These are phyloP conservation scores for Cotesia congregata DNA, from an alignment of 2,888 invertebrate genomes.

Conservation along the genomic window DNA sequence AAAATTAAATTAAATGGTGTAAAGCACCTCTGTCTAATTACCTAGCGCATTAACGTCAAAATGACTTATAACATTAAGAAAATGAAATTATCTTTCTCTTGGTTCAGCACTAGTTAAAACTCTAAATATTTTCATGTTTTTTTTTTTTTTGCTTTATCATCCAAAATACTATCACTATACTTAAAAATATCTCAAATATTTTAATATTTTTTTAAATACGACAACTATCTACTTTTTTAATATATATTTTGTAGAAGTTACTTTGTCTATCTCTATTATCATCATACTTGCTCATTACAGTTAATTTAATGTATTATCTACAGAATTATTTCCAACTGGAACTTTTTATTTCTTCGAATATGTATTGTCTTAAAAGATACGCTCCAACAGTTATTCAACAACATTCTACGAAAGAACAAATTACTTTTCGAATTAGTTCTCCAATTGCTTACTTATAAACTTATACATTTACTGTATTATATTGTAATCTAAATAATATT, in stretches of 20 bases:
- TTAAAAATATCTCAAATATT: background rate
- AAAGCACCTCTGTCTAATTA: background rate
- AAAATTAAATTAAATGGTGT: background rate
- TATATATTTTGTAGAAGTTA: slow-evolving; percentile 43
- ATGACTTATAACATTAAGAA: background rate
- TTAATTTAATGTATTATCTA: background rate
- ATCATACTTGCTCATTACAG: background rate
- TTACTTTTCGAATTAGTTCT: background rate
- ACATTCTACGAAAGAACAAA: background rate
- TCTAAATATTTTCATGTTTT: background rate
- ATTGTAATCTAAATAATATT: background rate
- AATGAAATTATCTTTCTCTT: background rate
- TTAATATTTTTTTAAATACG: slow-evolving; percentile 24
- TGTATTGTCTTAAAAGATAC: background rate
- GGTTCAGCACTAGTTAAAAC: background rate
- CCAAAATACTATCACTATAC: background rate
- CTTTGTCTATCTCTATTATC: background rate
- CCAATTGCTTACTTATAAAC: background rate
- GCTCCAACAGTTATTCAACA: background rate
- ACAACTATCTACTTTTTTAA: slow-evolving; percentile 43
- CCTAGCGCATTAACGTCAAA: background rate
- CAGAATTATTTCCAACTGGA: background rate
- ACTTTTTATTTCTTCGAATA: background rate
- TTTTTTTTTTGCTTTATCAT: background rate
- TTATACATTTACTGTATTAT: background rate